These are phyloP conservation scores for Phrynocephalus forsythii DNA, from an alignment of 2,797 vertebrate genomes.

Conservation along the genomic window DNA sequence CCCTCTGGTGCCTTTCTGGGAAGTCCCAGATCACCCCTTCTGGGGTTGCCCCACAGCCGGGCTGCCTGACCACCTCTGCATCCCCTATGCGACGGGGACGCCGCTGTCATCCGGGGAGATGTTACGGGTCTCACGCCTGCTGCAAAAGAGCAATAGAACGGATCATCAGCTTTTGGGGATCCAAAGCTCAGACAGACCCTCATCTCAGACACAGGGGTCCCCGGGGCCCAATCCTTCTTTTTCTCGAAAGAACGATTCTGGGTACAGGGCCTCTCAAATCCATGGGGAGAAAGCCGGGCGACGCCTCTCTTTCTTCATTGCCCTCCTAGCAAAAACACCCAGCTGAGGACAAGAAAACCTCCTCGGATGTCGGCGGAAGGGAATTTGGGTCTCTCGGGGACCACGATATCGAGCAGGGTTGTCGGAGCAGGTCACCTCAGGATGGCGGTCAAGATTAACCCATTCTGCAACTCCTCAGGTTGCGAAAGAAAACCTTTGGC, in stretches of 20 bases:
- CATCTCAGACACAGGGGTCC: neutral
- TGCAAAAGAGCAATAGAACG: neutral
- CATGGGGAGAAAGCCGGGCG: neutral
- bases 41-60: neutral
- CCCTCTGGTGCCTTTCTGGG: neutral
- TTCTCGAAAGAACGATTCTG: neutral
- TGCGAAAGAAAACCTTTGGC: no score
- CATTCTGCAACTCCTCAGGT: no score
- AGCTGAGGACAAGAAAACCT: neutral
- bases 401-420: neutral
- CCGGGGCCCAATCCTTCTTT: no score
- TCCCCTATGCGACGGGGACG: neutral
- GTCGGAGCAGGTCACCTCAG: no score
- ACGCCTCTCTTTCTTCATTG: neutral
- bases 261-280: neutral
- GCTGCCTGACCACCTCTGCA: no score
- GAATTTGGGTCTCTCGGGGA: neutral
- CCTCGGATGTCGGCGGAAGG: neutral
- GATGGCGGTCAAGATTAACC: no score
- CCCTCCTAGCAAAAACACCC: neutral
- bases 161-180: neutral
- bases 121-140: neutral
- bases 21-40: neutral
- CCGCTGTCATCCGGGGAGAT: neutral
- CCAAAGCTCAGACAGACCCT: no score